phyloP scores from a whole-genome alignment of 2,797 vertebrate species.

The Enteromius viviparus region DNA sequence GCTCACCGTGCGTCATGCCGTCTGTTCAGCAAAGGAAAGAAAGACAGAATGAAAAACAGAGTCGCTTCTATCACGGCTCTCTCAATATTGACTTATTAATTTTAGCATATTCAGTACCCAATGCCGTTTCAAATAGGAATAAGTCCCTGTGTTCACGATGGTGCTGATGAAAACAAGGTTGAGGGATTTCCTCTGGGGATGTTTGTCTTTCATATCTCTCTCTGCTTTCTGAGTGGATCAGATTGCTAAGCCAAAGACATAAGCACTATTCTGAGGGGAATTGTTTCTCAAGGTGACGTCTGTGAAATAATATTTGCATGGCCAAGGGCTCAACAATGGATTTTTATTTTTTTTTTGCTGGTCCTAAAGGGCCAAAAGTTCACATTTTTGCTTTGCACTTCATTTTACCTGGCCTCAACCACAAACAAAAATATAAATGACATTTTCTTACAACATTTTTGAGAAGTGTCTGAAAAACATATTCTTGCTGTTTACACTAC shows the following conservation, averaged over 20 bases:
- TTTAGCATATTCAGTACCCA: constrained; percentile 21
- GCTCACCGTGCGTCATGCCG: not conserved
- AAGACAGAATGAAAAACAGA: constrained; percentile 24
- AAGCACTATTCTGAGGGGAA: constrained; percentile 23
- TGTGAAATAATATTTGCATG: constrained; percentile 28
- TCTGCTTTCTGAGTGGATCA: constrained; percentile 41
- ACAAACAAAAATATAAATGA: not conserved
- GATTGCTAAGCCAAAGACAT: constrained; percentile 34
- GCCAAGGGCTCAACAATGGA: not conserved
- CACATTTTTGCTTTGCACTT: not conserved
- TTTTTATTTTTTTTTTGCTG: not conserved
- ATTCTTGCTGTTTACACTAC: not conserved
- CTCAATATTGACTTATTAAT: constrained; percentile 47
- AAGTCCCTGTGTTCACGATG: constrained; percentile 35
- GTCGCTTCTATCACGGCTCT: constrained; percentile 8
- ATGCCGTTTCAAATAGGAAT: constrained; percentile 41
- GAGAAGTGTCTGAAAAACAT: not conserved
- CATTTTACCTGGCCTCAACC: not conserved
- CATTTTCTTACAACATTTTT: not conserved
- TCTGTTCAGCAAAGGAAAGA: constrained; percentile 10
- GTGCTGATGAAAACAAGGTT: constrained; percentile 38
- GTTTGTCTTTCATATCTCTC: constrained; percentile 34
- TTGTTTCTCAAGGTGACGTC: constrained; percentile 13
- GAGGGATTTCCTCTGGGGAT: constrained; percentile 41
- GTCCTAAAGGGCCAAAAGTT: not conserved